These are phyloP conservation scores for Thecocarcelia acutangulata DNA, from an alignment of 2,888 invertebrate species.

Conservation along the genomic window DNA sequence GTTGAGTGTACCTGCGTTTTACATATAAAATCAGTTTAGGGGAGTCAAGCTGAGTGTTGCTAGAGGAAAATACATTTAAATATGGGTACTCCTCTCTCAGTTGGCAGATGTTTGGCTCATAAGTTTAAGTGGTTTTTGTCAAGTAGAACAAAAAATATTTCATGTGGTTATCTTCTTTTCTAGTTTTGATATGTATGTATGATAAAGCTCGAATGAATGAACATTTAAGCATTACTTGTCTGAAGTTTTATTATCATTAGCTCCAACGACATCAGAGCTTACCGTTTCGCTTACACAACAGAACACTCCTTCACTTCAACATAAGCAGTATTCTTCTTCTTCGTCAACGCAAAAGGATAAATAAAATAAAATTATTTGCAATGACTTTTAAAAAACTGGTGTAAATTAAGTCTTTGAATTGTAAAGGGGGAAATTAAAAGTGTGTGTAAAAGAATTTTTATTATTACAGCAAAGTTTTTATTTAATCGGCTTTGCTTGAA, in stretches of 20 bases:
- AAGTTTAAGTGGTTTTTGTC: slow-evolving; percentile 22
- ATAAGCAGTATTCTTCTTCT: too few relatives aligned
- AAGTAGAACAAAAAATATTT: slow-evolving; percentile 21
- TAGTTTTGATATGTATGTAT: slow-evolving; percentile 4
- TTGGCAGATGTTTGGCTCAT: slow-evolving; percentile 21
- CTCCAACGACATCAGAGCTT: slow-evolving; percentile 19
- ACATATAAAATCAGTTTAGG: neutral
- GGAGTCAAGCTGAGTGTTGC: neutral
- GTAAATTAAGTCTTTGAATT: too few relatives aligned
- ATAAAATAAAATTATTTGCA: too few relatives aligned
- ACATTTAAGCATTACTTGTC: neutral
- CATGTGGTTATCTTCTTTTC: slow-evolving; percentile 37
- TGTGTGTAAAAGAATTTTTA: too few relatives aligned
- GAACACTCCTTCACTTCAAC: neutral
- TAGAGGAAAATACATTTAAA: neutral
- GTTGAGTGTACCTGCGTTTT: too few relatives aligned
- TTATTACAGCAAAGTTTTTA: too few relatives aligned
- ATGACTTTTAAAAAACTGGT: too few relatives aligned
- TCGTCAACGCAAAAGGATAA: too few relatives aligned
- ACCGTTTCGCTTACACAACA: neutral
- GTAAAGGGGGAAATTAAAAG: too few relatives aligned
- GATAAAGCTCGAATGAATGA: slow-evolving; percentile 2
- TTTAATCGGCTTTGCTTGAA: too few relatives aligned
- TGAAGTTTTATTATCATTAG: slow-evolving; percentile 36
- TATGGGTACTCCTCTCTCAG: neutral